Base-by-base conservation (phyloP, 1,140 invertebrate species). In the Helicoverpa armigera region DNA sequence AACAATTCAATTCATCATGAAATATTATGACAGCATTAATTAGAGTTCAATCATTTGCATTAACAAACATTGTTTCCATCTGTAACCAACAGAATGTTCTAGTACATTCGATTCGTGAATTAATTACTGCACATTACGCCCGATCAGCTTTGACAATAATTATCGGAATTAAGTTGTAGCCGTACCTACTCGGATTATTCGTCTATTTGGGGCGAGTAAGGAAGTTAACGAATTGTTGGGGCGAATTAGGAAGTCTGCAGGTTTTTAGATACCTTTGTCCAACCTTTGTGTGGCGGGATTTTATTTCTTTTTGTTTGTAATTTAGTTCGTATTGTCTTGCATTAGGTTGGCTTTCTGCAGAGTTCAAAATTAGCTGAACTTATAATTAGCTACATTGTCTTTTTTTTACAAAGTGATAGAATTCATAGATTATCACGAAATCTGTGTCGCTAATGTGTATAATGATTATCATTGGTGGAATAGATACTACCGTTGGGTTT, bases 171-270 rank as follows among this genome's bases (percentile, higher is more conserved):
- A 78, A 78, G 69, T 78, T 16, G 29, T 14, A 18, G 35, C 48
- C 65, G 76, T 43, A 12, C 23, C 23, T 23, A 23, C 14, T 60
- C 73, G 73, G 63, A 63, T 75, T 76, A 76, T 76, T 60, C 56
- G 48, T 73, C 58, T 76, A 76, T 76, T 75, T 76, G 56, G 72
- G 1, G 1, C 18, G 16, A 29, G 23, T 63, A 60, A 53, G 58
- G 14, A 76, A 76, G 73, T 76, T 76, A 63, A 76, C 58, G 63
- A 76, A 76, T 76, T 50, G 73, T 76, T 48, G 58, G 58, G 58
- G 16, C 43, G 58, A 61, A 61, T 76, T 76, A 76, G 58, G 50
- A 18, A 23, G 18, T 51, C 58, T 51, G 43, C 58, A 13, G 35
- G 35, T 61, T 61, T 58, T 76, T 48, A 31, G 73, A 63, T 61